phyloP scores from a whole-genome alignment of 2,888 invertebrate genomes.

The Julus scandinavius region DNA sequence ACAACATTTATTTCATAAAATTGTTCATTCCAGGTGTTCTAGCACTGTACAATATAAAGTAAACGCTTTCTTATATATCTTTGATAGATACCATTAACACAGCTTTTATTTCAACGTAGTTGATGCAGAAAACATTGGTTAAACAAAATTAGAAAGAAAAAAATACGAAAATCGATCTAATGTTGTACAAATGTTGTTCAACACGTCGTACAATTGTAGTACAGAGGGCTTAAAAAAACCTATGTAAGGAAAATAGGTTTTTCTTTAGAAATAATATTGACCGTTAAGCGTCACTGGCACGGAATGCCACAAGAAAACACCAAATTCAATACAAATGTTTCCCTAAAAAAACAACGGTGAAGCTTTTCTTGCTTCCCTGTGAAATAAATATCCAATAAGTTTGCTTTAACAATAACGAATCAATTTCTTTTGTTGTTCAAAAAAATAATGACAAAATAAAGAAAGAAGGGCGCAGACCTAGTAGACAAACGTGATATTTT shows the following conservation, averaged over 20 bases:
- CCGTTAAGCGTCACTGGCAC: constrained; percentile 13
- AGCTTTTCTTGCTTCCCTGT: constrained; percentile 22
- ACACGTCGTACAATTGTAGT: background rate
- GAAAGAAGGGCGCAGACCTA: background rate
- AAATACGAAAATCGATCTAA: background rate
- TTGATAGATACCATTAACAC: no score
- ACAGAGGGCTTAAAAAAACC: background rate
- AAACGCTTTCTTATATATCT: no score
- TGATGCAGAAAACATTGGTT: background rate
- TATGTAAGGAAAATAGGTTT: background rate
- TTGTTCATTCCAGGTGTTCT: no score
- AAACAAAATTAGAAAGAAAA: background rate
- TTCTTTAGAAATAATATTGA: background rate
- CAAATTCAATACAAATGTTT: constrained; percentile 43
- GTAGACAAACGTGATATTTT: constrained; percentile 12
- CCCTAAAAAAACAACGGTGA: constrained; percentile 11
- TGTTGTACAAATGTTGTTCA: background rate
- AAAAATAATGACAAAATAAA: constrained; percentile 13
- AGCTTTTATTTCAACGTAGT: no score
- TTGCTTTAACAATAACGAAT: constrained; percentile 42
- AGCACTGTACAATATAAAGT: no score
- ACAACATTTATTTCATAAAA: no score
- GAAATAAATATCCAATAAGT: constrained; percentile 45
- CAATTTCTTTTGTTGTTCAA: background rate
- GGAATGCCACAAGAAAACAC: constrained; percentile 40